Evolutionary conservation across 2,888 invertebrate species (phyloP), one percentile per base, ranked within the genome.

Genomic region (Parnassius smintheus): DNA sequence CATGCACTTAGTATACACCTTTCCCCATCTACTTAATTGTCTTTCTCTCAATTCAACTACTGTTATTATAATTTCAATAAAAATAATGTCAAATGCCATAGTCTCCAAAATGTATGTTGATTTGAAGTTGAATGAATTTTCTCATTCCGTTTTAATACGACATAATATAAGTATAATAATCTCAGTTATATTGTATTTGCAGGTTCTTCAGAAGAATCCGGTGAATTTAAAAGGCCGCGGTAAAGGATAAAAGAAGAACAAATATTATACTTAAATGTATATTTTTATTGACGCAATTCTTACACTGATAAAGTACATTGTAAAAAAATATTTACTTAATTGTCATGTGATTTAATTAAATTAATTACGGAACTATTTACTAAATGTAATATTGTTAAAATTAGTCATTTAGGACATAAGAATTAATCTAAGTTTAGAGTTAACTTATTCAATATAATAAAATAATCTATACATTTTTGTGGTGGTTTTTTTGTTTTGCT

Each of bases 181-280:
- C 4, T 7, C 7, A 35, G 35, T 35, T 35, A 12, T 46, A 12
- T 46, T 57, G 54, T 48, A 61, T 65, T 77, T 72, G 3, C 82
- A 91, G 91, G 87, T 65, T 91, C 91, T 68, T 91, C 91, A 49
- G 91, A 91, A 74, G 91, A 91, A 70, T 91, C 91, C 18, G 82
- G 83, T n/a, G 91, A 91, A 76, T 85, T 81, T 74, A 91, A 88
- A 70, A 81, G 88, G 74, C 90, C 89, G 13, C 88, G 90, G 77
- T 90, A 80, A 88, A 71, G 52, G 59, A 67, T 61, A 68, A 70
- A 58, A 67, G 67, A 70, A 75, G 13, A 78, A 75, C 69, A 74
- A 74, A 76, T 75, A n/a, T 49, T 75, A n/a, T 49, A 49, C 9
- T 49, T 2, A 49, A 48, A 13, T 59, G 55, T 59, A 63, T 25